phyloP scores from a whole-genome alignment of 2,888 invertebrate species.

The Adineta ricciae region DNA sequence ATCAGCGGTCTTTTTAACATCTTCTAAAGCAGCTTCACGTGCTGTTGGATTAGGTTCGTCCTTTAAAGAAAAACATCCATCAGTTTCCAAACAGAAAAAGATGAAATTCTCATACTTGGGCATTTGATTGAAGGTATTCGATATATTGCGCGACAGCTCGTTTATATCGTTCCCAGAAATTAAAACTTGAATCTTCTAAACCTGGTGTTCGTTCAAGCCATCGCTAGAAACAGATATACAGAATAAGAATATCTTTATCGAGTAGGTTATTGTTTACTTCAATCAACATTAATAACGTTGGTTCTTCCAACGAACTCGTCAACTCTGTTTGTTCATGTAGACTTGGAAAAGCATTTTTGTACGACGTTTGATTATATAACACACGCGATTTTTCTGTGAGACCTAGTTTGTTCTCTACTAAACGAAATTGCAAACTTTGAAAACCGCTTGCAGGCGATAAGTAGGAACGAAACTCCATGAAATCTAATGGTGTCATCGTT shows the following conservation, averaged over 20 bases:
- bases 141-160: conserved; percentile 46
- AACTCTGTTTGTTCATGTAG: conserved; percentile 57
- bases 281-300: conserved; percentile 72
- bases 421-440: conserved; percentile 83
- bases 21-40: conserved; percentile 54
- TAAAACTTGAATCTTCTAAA: conserved; percentile 66
- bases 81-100: background rate
- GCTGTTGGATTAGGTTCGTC: conserved; percentile 40
- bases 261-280: conserved; percentile 52
- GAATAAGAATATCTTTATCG: no score
- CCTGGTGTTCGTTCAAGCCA: conserved; percentile 93
- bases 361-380: conserved; percentile 78
- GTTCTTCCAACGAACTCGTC: conserved; percentile 67
- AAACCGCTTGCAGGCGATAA: conserved; percentile 91
- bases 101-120: background rate
- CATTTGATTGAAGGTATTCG: conserved; percentile 25
- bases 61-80: conserved; percentile 35
- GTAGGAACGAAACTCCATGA: conserved; percentile 83
- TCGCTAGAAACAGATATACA: conserved; percentile 46
- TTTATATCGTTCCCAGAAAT: conserved; percentile 56
- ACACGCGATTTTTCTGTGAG: conserved; percentile 60
- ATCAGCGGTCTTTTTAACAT: conserved; percentile 60
- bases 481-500: conserved; percentile 96
- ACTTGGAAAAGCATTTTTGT: conserved; percentile 69
- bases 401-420: conserved; percentile 83